phyloP scores from a whole-genome alignment of 1,140 invertebrate genomes.

The Lepeophtheirus salmonis region DNA sequence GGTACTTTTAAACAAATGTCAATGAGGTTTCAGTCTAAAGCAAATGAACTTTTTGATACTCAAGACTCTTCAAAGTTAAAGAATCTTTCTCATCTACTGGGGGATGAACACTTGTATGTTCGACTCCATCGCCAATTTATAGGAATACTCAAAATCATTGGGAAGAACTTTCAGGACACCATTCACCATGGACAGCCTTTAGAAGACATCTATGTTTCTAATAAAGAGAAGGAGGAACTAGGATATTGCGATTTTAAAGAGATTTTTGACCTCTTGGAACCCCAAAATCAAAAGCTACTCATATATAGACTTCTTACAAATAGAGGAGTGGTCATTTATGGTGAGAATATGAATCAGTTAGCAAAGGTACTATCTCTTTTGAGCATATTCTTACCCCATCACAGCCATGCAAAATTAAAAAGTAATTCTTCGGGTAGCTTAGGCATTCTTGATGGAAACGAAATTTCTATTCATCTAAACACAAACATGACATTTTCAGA shows the following conservation, averaged over 20 bases:
- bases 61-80: neutral
- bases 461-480: no score
- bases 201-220: neutral
- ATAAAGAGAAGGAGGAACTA: neutral
- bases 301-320: neutral
- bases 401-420: no score
- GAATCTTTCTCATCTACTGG: neutral
- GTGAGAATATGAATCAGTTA: no score
- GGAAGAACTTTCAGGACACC: neutral
- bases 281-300: neutral
- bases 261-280: neutral
- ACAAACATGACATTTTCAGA: no score
- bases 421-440: no score
- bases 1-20: neutral
- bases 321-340: no score
- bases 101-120: neutral
- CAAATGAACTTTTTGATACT: neutral
- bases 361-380: no score
- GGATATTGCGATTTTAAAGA: no score
- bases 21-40: neutral
- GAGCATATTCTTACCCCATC: no score
- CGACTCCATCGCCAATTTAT: neutral
- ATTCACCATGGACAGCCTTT: neutral
- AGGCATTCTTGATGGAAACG: no score
- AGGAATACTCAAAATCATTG: neutral